These are phyloP conservation scores for Anorthoa munda DNA, from an alignment of 2,888 invertebrate species.

Conservation along the genomic window DNA sequence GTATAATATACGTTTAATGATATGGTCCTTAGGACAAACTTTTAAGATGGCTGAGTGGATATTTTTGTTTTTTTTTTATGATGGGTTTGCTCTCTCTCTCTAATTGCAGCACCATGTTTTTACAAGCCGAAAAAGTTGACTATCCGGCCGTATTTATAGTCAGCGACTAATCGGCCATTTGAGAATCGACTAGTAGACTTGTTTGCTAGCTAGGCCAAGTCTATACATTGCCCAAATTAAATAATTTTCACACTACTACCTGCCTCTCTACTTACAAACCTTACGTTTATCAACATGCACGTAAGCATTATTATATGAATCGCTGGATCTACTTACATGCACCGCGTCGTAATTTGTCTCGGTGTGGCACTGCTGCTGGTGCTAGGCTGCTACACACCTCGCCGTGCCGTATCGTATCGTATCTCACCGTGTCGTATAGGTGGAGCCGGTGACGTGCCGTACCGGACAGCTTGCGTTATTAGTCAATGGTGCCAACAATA, in stretches of 20 bases:
- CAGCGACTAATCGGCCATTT: too few species aligned
- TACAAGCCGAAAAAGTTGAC: too few species aligned
- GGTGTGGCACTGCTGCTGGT: slow-evolving; percentile 9
- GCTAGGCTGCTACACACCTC: background rate
- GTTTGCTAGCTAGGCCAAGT: too few species aligned
- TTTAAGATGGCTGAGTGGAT: background rate
- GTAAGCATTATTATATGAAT: too few species aligned
- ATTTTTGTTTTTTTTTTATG: too few species aligned
- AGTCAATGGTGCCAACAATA: background rate
- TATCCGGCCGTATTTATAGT: too few species aligned
- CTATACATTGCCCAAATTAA: background rate
- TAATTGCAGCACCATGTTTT: too few species aligned
- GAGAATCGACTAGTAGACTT: too few species aligned
- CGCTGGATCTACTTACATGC: slow-evolving; percentile 28
- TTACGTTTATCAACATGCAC: too few species aligned
- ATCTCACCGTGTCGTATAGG: background rate
- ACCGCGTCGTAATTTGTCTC: slow-evolving; percentile 30
- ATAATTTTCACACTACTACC: too few species aligned
- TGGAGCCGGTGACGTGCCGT: background rate
- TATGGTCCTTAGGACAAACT: background rate
- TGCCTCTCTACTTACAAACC: background rate
- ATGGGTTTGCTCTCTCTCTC: too few species aligned
- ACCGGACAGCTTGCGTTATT: background rate
- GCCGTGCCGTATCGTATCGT: background rate
- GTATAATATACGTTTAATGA: too few species aligned